These are phyloP conservation scores for Nephrotoma flavescens DNA, from an alignment of 2,888 invertebrate species.

Conservation along the genomic window DNA sequence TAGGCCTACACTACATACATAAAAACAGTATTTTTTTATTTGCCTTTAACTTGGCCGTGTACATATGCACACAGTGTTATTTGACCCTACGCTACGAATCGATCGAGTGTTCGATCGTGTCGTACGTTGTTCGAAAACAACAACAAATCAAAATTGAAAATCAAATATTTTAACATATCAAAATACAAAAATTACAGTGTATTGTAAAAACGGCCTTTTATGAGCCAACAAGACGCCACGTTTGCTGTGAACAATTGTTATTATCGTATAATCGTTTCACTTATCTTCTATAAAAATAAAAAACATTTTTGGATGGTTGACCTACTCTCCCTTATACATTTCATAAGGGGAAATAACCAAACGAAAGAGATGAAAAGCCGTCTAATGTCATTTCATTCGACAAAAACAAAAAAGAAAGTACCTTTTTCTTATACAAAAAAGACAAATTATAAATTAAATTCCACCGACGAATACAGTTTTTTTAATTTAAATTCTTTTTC, in stretches of 20 bases:
- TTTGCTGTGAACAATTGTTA: not conserved
- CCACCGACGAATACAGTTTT: not conserved
- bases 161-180: not conserved
- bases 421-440: not conserved
- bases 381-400: not conserved
- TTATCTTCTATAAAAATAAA: not conserved
- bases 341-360: not conserved
- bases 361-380: not conserved
- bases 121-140: not conserved
- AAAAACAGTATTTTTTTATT: no score
- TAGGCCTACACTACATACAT: no score
- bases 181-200: not conserved
- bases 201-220: not conserved
- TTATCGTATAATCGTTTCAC: not conserved
- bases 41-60: no score
- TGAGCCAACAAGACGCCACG: slow-evolving; percentile 4
- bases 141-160: not conserved
- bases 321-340: not conserved
- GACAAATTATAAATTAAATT: not conserved
- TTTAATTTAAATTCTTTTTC: not conserved
- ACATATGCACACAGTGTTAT: no score
- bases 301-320: not conserved
- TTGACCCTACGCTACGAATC: no score
- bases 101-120: no score
- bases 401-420: not conserved